Evolutionary conservation across 1,140 invertebrate genomes (phyloP).

Genomic region (Cepaea nemoralis): DNA sequence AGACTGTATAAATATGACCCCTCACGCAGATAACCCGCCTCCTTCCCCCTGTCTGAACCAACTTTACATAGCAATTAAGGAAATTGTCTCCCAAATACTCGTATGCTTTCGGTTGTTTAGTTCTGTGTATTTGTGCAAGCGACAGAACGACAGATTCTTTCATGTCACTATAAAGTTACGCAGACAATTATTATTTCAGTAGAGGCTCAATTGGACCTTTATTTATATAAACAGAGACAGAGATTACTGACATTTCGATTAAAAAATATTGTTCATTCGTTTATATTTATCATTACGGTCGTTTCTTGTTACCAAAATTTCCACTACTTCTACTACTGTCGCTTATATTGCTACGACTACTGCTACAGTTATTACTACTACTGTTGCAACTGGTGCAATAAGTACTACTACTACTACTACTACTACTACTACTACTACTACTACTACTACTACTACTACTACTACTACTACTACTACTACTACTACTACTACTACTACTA

Average conservation of each 20-base stretch:
- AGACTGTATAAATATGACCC: slow-evolving; percentile 20
- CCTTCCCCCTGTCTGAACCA: not conserved
- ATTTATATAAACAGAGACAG: no score
- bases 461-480: not conserved
- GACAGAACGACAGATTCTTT: not conserved
- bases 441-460: slow-evolving; percentile 21
- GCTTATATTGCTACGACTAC: not conserved
- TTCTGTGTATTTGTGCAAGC: not conserved
- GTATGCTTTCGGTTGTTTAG: not conserved
- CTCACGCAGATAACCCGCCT: not conserved
- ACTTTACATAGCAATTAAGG: slow-evolving; percentile 13
- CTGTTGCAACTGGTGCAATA: not conserved
- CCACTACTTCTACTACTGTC: not conserved
- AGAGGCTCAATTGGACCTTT: no score
- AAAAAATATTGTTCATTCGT: no score
- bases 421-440: not conserved
- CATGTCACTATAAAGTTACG: no score
- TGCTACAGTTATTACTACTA: slow-evolving; percentile 2
- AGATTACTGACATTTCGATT: no score
- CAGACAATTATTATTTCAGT: no score
- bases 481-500: slow-evolving; percentile 4
- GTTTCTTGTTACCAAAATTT: not conserved
- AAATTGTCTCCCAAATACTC: slow-evolving; percentile 19
- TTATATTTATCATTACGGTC: no score
- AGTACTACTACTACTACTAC: not conserved